Conservation (phyloP, 2,888 invertebrate genomes). For the Abrostola tripartita region DNA sequence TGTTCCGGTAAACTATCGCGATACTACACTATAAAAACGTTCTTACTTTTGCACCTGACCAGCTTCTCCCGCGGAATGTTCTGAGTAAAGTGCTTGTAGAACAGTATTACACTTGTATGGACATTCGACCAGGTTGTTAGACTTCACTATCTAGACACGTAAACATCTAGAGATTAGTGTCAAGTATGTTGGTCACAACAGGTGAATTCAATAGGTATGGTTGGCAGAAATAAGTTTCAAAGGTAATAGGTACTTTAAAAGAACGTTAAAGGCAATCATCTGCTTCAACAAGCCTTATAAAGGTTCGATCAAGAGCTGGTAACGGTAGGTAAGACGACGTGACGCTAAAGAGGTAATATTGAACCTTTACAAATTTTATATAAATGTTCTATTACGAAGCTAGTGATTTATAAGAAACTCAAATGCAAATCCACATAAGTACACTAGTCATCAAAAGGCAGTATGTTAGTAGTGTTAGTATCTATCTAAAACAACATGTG, state of each 20-base stretch:
- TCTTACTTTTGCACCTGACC: slow-evolving; percentile 59
- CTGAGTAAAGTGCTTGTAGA: slow-evolving; percentile 42
- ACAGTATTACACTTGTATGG: slow-evolving; percentile 46
- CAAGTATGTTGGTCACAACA: slow-evolving; percentile 51
- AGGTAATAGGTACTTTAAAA: slow-evolving; percentile 61
- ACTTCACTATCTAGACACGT: slow-evolving; percentile 35
- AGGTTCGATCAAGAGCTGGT: slow-evolving; percentile 70
- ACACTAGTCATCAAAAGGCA: slow-evolving; percentile 12
- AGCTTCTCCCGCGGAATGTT: slow-evolving; percentile 40
- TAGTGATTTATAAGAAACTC: slow-evolving; percentile 36
- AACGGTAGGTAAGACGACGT: slow-evolving; percentile 72
- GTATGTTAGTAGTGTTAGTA: neutral
- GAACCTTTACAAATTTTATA: slow-evolving; percentile 59
- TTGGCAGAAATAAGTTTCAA: slow-evolving; percentile 64
- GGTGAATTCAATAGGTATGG: slow-evolving; percentile 54
- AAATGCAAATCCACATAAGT: slow-evolving; percentile 34
- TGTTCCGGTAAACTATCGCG: slow-evolving; percentile 82
- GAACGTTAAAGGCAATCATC: slow-evolving; percentile 70
- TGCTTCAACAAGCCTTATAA: slow-evolving; percentile 71
- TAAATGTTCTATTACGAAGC: slow-evolving; percentile 23
- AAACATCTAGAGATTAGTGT: slow-evolving; percentile 50
- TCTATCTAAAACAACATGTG: neutral
- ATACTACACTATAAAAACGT: slow-evolving; percentile 71
- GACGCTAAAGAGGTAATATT: slow-evolving; percentile 55
- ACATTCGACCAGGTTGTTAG: slow-evolving; percentile 42